Percentiles rank a stretch among this genome's conserved stretches.
These are phyloP conservation scores for Drosophila paramelanica DNA, from an alignment of 2,888 invertebrate genomes.

Conservation along the genomic window DNA sequence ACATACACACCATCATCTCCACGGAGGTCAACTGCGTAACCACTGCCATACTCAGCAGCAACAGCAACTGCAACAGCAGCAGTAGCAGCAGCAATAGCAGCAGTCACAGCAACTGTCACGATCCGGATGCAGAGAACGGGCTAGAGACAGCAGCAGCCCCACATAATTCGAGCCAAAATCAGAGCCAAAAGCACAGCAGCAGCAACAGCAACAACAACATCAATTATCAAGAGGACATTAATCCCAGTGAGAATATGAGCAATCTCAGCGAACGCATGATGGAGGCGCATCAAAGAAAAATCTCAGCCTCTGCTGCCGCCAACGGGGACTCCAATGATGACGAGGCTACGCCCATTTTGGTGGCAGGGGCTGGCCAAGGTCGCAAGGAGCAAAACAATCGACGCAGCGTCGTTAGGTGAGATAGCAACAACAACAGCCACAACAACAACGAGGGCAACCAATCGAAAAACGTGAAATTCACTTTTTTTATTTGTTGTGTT, in stretches of 20 bases:
- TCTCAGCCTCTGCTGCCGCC: conserved; percentile 13
- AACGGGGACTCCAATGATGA: conserved; percentile 51
- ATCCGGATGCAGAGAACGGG: conserved; percentile 22
- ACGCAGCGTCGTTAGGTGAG: conserved; percentile 84
- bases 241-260: conserved; percentile 57
- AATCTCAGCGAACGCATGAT: conserved; percentile 73
- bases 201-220: conserved; percentile 9
- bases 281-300: conserved; percentile 63
- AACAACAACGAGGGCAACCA: background rate
- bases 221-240: conserved; percentile 9
- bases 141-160: conserved; percentile 1
- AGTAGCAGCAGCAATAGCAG: conserved; percentile 8
- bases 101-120: conserved; percentile 14
- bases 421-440: conserved; percentile 1
- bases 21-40: conserved; percentile 65
- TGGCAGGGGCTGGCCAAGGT: conserved; percentile 58
- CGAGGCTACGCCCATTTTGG: conserved; percentile 41
- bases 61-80: conserved; percentile 14
- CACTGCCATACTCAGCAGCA: conserved; percentile 55
- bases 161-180: conserved; percentile 26
- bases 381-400: conserved; percentile 84
- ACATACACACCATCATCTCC: conserved; percentile 80
- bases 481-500: background rate
- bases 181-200: conserved; percentile 34
- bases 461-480: background rate